Evolutionary conservation across 1,140 invertebrate species (phyloP).

Genomic region (Melipona quadrifasciata): DNA sequence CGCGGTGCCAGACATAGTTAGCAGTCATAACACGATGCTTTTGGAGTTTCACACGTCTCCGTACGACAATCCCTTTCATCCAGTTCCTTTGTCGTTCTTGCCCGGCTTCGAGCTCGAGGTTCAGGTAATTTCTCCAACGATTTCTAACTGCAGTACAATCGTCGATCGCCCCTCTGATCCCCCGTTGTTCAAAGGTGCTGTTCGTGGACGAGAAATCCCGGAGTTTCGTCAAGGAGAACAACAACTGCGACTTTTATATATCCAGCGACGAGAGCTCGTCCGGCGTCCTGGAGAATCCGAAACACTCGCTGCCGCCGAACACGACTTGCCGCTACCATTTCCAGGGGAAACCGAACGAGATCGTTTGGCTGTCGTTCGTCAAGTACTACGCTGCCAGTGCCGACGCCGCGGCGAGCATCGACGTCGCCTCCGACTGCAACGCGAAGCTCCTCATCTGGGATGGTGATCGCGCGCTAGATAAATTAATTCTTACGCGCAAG

Average conservation of each 20-base stretch:
- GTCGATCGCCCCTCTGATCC: neutral
- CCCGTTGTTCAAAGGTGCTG: constrained; percentile 82
- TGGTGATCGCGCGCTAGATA: constrained; percentile 83
- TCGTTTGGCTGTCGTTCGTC: constrained; percentile 92
- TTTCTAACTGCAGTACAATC: neutral
- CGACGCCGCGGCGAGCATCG: constrained; percentile 85
- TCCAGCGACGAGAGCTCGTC: constrained; percentile 88
- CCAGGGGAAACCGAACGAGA: constrained; percentile 87
- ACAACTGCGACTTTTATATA: constrained; percentile 89
- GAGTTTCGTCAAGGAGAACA: constrained; percentile 87
- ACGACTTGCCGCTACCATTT: constrained; percentile 89
- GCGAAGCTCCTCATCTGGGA: constrained; percentile 89
- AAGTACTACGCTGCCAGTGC: constrained; percentile 89
- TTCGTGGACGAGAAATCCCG: constrained; percentile 89
- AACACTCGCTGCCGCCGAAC: constrained; percentile 92
- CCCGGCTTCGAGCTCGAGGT: constrained; percentile 92
- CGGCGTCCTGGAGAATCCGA: constrained; percentile 88
- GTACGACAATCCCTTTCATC: constrained; percentile 91
- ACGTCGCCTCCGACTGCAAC: constrained; percentile 86
- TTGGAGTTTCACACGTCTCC: constrained; percentile 92
- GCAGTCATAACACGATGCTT: constrained; percentile 89
- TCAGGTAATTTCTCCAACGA: constrained; percentile 82
- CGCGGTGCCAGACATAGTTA: constrained; percentile 90
- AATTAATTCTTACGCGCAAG: constrained; percentile 70
- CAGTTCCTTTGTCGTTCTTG: constrained; percentile 88